A percentile compares a stretch with the other conserved stretches of the same genome.
phyloP scores from a whole-genome alignment of 2,113 vertebrate genomes.

The Aldabrachelys gigantea region DNA sequence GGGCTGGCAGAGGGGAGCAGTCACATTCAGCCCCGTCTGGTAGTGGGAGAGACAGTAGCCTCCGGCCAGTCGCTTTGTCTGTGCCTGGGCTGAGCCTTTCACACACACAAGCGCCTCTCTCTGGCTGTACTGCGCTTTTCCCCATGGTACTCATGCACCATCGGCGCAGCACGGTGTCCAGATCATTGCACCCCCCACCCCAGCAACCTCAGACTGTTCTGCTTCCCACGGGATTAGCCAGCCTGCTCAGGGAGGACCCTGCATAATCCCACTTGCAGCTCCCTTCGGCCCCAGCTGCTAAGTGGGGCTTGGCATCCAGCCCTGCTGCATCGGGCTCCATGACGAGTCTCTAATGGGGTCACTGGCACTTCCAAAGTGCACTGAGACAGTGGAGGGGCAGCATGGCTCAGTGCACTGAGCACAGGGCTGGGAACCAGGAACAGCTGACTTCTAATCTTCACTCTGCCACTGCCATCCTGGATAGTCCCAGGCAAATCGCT shows the following conservation, averaged over 20 bases:
- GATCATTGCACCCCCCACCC: background rate
- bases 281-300: background rate
- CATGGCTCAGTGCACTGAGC: background rate
- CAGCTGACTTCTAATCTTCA: background rate
- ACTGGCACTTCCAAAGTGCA: background rate
- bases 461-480: background rate
- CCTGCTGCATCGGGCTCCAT: background rate
- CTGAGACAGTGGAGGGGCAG: background rate
- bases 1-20: background rate
- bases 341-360: background rate
- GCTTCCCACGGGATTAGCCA: background rate
- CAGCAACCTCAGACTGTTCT: background rate
- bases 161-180: background rate
- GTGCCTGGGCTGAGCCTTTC: background rate
- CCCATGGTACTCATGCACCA: background rate
- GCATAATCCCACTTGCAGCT: background rate
- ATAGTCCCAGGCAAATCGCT: background rate
- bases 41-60: background rate
- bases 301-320: background rate
- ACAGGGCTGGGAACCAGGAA: background rate
- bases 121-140: background rate
- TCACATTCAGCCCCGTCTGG: background rate
- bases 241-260: background rate
- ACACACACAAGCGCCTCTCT: background rate
- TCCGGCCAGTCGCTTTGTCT: background rate